Evolutionary conservation across 2,888 invertebrate genomes (phyloP).

Genomic region (Spialia ferax): DNA sequence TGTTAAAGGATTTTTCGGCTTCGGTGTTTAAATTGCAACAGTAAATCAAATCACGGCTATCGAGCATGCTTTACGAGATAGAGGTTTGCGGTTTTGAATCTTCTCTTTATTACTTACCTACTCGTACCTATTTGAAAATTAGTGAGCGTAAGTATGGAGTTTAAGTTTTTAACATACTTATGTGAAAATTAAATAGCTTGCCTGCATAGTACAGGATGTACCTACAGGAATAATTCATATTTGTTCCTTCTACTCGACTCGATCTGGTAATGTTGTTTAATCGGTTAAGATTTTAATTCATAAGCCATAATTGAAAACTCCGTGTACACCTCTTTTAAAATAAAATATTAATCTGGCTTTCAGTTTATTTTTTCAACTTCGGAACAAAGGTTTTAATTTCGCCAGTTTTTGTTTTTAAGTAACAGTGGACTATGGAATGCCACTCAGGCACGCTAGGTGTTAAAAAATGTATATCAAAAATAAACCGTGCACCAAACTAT

Average conservation of each 20-base stretch:
- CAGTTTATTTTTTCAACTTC: not conserved
- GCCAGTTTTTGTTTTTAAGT: not conserved
- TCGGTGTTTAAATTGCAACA: not conserved
- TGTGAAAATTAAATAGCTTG: too few species aligned
- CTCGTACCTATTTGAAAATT: too few species aligned
- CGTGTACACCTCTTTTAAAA: not conserved
- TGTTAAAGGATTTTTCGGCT: not conserved
- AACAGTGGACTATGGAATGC: not conserved
- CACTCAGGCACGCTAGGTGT: constrained; percentile 4
- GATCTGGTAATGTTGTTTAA: too few species aligned
- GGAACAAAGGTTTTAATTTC: not conserved
- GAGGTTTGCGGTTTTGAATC: too few species aligned
- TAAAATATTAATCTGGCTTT: not conserved
- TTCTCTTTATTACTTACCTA: too few species aligned
- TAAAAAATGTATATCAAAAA: not conserved
- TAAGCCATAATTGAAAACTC: not conserved
- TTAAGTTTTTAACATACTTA: too few species aligned
- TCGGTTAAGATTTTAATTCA: not conserved
- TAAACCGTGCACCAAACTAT: not conserved
- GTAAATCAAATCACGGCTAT: not conserved
- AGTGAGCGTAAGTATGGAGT: too few species aligned
- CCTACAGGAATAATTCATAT: too few species aligned
- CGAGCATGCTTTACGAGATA: too few species aligned
- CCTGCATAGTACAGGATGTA: too few species aligned
- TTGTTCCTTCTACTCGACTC: too few species aligned